Evolutionary conservation across 1,140 invertebrate species (phyloP), one percentile per base, ranked within the genome.

Genomic region (Drosophila erecta): DNA sequence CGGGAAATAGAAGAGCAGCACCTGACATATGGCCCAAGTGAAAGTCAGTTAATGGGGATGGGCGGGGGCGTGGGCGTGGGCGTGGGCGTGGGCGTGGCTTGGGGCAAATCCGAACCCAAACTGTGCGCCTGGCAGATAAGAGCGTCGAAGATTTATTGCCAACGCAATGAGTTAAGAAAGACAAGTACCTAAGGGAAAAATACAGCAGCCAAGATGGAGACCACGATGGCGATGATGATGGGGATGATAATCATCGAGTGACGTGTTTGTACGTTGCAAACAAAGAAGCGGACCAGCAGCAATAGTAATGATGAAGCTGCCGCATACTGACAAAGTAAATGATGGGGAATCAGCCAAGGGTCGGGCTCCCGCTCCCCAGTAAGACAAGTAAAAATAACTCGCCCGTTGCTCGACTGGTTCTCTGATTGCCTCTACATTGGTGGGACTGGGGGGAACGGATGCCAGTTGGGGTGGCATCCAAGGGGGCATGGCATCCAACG

Each of bases 121-220:
- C 47, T 91, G 89, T 90, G 89, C 81, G 76, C 62, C 62, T 81
- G 71, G 49, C 67, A 91, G 90, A 91, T 91, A 91, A 90, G 76
- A 91, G 70, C 64, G 59, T 51, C 80, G 75, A 80, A 91, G 90
- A 91, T 91, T 91, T 91, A 91, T 91, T 83, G 77, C 90, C 81
- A 87, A 90, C 81, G 85, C 90, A 91, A 91, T 91, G 90, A 91
- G 90, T 90, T 91, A 91, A 91, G 90, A 91, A 91, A 90, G 90
- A 91, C 90, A 91, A 91, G 84, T 90, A 86, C 90, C 81, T 76
- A 77, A 86, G 79, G 76, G 64, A 77, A 71, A 79, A 79, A 62
- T 55, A 74, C 38, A 80, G 50, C 59, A 76, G 55, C 73, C 78
- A 59, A 70, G 55, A 47, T 47, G 66, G 38, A 43, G 64, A 49